Percentiles rank a stretch among this genome's conserved stretches.
Evolutionary conservation across 1,140 invertebrate genomes (phyloP).

Genomic region (Drosophila nebulosa): DNA sequence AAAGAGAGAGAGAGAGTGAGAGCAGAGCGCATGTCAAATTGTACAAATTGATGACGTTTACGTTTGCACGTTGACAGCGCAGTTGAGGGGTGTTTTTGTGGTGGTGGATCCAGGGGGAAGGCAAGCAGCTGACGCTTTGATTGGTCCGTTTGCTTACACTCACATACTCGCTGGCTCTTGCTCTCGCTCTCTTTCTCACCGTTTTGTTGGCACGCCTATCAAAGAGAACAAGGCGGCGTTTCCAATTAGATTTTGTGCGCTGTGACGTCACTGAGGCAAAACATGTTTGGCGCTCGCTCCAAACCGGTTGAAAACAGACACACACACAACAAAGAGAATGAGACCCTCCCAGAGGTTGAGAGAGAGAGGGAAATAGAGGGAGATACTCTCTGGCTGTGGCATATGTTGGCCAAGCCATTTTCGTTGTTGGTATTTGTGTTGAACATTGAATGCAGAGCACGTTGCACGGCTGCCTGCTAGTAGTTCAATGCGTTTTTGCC

Average conservation of each 20-base stretch:
- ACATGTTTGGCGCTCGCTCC: slow-evolving; percentile 46
- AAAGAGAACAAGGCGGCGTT: slow-evolving; percentile 31
- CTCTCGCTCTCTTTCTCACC: slow-evolving; percentile 9
- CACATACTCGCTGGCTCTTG: too few species aligned
- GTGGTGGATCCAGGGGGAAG: neutral
- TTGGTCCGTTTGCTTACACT: slow-evolving; percentile 11
- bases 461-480: slow-evolving; percentile 28
- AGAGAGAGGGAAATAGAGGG: slow-evolving; percentile 3
- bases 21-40: slow-evolving; percentile 72
- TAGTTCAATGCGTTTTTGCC: slow-evolving; percentile 59
- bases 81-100: neutral
- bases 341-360: too few species aligned
- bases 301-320: slow-evolving; percentile 28
- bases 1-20: neutral
- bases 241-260: slow-evolving; percentile 57
- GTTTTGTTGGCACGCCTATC: slow-evolving; percentile 36
- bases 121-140: neutral
- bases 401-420: slow-evolving; percentile 30
- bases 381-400: neutral
- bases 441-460: slow-evolving; percentile 63
- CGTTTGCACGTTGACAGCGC: slow-evolving; percentile 71
- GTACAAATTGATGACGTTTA: slow-evolving; percentile 76
- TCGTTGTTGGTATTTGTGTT: slow-evolving; percentile 67
- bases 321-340: neutral
- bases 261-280: slow-evolving; percentile 59